Conservation (phyloP, 1,140 invertebrate genomes). For the Drosophila chauvacae region DNA sequence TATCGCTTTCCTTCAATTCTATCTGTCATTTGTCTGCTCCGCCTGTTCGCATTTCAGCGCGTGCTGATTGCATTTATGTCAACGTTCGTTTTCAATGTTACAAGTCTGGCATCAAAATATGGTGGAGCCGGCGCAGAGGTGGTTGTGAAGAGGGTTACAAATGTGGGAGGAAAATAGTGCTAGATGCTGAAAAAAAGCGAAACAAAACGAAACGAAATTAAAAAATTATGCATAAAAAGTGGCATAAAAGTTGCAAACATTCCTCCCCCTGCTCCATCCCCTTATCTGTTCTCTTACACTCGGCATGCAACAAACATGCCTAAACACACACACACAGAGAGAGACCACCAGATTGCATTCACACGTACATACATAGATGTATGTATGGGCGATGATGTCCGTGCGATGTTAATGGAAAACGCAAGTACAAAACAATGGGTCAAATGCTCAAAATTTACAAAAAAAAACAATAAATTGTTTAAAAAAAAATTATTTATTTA, state of each 20-base stretch:
- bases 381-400: conserved; percentile 14
- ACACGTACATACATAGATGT: background rate
- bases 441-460: background rate
- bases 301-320: conserved; percentile 43
- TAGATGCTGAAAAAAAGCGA: conserved; percentile 13
- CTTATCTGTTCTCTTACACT: conserved; percentile 19
- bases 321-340: conserved; percentile 15
- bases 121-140: background rate
- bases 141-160: background rate
- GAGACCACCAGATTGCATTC: conserved; percentile 33
- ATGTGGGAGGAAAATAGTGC: conserved; percentile 1
- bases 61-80: conserved; percentile 80
- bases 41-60: conserved; percentile 42
- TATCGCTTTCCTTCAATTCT: conserved; percentile 14
- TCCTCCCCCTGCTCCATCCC: conserved; percentile 1
- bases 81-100: conserved; percentile 80
- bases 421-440: conserved; percentile 1
- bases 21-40: conserved; percentile 26
- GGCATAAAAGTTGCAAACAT: conserved; percentile 54
- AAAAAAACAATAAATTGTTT: background rate
- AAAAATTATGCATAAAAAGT: conserved; percentile 74
- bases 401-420: conserved; percentile 27
- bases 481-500: background rate
- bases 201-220: conserved; percentile 14
- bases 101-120: conserved; percentile 38